Base-by-base conservation (phyloP, 2,888 invertebrate species). In the Athripsodes cinereus region DNA sequence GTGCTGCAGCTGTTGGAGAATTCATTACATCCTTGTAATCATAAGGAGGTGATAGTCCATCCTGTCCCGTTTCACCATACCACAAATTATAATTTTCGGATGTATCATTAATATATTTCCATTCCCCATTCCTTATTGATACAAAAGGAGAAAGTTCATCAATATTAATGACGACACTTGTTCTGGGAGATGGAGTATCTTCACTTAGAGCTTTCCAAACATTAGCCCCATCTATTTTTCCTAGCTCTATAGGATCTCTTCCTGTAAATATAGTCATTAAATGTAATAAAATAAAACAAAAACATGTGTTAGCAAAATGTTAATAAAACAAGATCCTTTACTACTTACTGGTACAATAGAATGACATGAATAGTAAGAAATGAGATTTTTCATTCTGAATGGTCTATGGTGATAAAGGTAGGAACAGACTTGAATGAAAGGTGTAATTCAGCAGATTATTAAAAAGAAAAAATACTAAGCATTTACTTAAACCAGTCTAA, bases 91-190 rank as follows among this genome's bases (percentile, higher is more conserved):
- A 66, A 10, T 66, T 58, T 2, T 34, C 51, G 21, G 31, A 22
- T 21, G 58, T 68, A 85, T 88, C 92, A 74, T 85, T 81, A 2
- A 88, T 69, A 10, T 91, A 64, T 73, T 94, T 94, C 88, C 90
- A 93, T 49, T 87, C 79, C 6, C 83, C 85, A 1, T 83, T 70
- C 0, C 86, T 86, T 2, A 94, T 70, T 0, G 88, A 84, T 0
- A 89, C 83, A 64, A 82, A 84, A 2, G 85, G 84, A 68, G 78
- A 84, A 47, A 84, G 80, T 65, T 90, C 86, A 68, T 96, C 96
- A 53, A 96, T 95, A 69, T 96, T 95, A 69, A 94, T 93, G 0
- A 96, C 76, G 13, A 93, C 72, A 16, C 80, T 79, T 0, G 71
- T 80, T 49, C 94, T 76, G 0, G 79, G 76, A 0, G 90, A 87